These are phyloP conservation scores for Lissonota sp. DNA, from an alignment of 2,888 invertebrate species.

Conservation along the genomic window DNA sequence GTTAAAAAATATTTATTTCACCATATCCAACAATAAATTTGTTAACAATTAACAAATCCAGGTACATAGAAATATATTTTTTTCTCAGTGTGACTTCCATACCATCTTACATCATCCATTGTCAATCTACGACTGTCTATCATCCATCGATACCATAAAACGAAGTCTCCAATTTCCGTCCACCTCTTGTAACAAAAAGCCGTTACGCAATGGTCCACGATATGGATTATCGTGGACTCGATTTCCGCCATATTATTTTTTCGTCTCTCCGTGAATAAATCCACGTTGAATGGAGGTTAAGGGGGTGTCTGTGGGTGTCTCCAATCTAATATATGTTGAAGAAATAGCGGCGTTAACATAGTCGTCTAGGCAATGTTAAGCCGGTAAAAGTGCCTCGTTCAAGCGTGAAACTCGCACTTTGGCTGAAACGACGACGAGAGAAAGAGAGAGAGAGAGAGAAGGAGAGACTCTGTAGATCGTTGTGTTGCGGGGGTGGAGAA, in stretches of 20 bases:
- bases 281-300: background rate
- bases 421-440: constrained; percentile 33
- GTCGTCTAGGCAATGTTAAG: background rate
- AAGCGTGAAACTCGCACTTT: constrained; percentile 41
- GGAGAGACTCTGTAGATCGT: constrained; percentile 12
- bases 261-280: background rate
- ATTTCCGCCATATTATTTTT: background rate
- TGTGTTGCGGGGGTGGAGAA: constrained; percentile 54
- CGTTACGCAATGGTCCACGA: no score
- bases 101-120: no score
- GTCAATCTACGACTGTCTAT: no score
- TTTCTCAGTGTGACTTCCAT: no score
- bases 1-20: no score
- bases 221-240: background rate
- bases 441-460: background rate
- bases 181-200: no score
- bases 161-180: no score
- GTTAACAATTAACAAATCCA: no score
- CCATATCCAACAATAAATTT: no score
- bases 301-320: background rate
- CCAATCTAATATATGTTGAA: background rate
- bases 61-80: no score
- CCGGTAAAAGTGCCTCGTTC: constrained; percentile 40
- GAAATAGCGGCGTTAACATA: background rate
- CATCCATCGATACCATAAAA: no score